Base-by-base conservation (phyloP, 2,113 vertebrate species). In the Chinchilla lanigera region DNA sequence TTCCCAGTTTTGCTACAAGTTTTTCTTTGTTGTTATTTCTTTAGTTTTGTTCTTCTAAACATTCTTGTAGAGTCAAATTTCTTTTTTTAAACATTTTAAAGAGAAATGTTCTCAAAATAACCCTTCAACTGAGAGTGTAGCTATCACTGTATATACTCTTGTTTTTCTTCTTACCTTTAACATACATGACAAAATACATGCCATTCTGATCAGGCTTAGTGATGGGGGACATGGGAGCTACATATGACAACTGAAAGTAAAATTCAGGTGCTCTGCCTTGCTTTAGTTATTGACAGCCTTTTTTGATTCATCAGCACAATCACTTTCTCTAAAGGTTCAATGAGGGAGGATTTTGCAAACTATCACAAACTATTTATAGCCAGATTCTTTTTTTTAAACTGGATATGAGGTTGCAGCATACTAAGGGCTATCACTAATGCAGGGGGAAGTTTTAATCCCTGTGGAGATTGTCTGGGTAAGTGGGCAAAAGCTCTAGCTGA, bases 401-500 rank as follows among this genome's bases (percentile, higher is more conserved):
- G 80, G 41, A 52, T 47, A 89, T 44, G 50, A 81, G 78, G 71
- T 58, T 89, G 41, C 9, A 94, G 80, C 65, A 26, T 7, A 92
- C 60, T 60, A 65, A 75, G 63, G 50, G 71, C 90, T 82, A 77
- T 85, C 80, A 67, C 80, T 94, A 94, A 82, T 20, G 80, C 85
- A 82, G 84, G 54, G 61, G 77, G 63, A 90, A 67, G 73, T 78
- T 71, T 38, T 61, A 88, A 92, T 95, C 86, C 69, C 56, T 44
- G 41, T 38, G 41, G 67, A 95, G 81, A 86, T 28, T 44, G 86
- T 84, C 84, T 17, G 52, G 58, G 47, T 61, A 95, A 88, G 86
- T 63, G 67, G 95, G 96, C 88, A 96, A 82, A 58, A 52, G 61
- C 67, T 95, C 88, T 82, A 83, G 90, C 65, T 86, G 89, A 94